These are phyloP conservation scores for Mantis religiosa DNA, from an alignment of 2,888 invertebrate species.

Conservation along the genomic window DNA sequence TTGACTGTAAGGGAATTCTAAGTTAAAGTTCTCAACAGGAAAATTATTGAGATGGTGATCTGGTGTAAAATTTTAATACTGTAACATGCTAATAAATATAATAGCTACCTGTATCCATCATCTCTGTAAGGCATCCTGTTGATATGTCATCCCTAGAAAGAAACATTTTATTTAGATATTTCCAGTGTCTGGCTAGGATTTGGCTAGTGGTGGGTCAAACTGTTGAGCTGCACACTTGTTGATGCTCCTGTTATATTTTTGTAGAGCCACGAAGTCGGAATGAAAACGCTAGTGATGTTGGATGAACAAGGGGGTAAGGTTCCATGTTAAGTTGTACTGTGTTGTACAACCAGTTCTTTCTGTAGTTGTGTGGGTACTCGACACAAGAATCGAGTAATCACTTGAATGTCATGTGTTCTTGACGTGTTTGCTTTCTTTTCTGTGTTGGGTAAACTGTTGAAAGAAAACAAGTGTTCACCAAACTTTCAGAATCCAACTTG, in stretches of 20 bases:
- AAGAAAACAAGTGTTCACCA: not conserved
- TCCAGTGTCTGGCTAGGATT: conserved; percentile 20
- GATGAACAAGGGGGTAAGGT: conserved; percentile 99
- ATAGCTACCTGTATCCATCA: not conserved
- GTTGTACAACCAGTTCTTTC: conserved; percentile 29
- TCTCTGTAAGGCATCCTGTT: not conserved
- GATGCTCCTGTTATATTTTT: conserved; percentile 50
- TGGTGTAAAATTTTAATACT: not conserved
- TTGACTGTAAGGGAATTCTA: not conserved
- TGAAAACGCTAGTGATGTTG: conserved; percentile 99
- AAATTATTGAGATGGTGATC: not conserved
- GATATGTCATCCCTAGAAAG: conserved; percentile 9
- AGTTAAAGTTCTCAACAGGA: not conserved
- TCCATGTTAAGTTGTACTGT: conserved; percentile 36
- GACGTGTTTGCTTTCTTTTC: conserved; percentile 26
- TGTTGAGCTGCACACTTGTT: conserved; percentile 21
- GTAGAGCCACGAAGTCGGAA: conserved; percentile 99
- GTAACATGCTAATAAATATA: not conserved
- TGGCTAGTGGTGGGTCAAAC: conserved; percentile 11
- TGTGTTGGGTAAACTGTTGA: conserved; percentile 33
- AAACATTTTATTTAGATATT: conserved; percentile 5
- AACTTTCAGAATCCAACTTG: not conserved
- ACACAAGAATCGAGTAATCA: conserved; percentile 7
- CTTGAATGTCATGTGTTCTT: conserved; percentile 17
- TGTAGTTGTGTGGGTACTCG: conserved; percentile 18